A percentile compares a stretch with the other conserved stretches of the same genome.
Evolutionary conservation across 2,113 vertebrate genomes (phyloP).

Genomic region (Chinchilla lanigera): DNA sequence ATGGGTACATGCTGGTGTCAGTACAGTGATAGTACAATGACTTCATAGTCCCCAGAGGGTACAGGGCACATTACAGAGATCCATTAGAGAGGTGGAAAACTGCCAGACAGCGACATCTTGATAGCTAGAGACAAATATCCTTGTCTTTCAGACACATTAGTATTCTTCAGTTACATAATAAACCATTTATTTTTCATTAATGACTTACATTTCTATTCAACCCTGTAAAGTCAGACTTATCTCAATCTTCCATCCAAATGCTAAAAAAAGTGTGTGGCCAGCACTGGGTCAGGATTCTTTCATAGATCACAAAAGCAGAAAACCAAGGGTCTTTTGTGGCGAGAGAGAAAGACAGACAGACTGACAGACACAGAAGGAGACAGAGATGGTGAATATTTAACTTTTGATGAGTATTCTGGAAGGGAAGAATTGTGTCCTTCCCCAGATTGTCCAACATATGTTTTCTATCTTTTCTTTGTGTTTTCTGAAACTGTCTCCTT

Average conservation of each 20-base stretch:
- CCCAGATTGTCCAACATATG: not conserved
- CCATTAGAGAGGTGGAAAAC: not conserved
- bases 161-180: conserved; percentile 45
- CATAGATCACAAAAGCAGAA: not conserved
- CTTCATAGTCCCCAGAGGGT: not conserved
- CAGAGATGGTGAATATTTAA: not conserved
- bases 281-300: not conserved
- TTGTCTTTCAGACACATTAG: conserved; percentile 41
- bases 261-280: not conserved
- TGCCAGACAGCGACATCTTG: not conserved
- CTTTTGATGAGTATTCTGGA: not conserved
- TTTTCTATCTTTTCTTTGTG: not conserved
- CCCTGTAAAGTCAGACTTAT: conserved; percentile 48
- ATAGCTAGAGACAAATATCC: not conserved
- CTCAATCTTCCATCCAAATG: not conserved
- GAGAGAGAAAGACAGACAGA: not conserved
- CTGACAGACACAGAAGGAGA: not conserved
- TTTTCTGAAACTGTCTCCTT: not conserved
- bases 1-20: not conserved
- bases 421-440: not conserved
- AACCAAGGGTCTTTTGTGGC: not conserved
- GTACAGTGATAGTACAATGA: not conserved
- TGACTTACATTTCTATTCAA: conserved; percentile 29
- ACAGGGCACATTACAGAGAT: not conserved
- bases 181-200: conserved; percentile 59